Base-by-base conservation (phyloP, 1,140 invertebrate species). In the Zaprionus nigranus region DNA sequence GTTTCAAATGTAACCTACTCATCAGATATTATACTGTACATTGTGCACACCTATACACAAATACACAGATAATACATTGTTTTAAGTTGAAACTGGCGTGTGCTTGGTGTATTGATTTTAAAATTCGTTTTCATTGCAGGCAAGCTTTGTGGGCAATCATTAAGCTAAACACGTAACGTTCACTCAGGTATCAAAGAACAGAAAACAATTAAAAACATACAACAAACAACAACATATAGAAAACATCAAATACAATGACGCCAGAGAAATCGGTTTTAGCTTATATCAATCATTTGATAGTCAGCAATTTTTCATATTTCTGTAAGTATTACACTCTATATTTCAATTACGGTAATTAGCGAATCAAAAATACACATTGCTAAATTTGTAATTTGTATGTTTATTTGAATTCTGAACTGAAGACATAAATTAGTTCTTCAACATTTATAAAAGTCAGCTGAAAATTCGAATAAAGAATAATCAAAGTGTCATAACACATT, bases 231-330 rank as follows among this genome's bases (percentile, higher is more conserved):
- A 65, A 71, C 22, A 67, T 5, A 51, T 11, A 51, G 46, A 66
- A 26, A 68, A 68, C 26, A 79, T 7, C 38, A 71, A 74, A 22
- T 65, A 90, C 73, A 57, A 92, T 92, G 91, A 85, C 91, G 82
- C 91, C 91, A 59, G 91, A 92, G 60, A 92, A 92, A 80, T 92
- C 91, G 56, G 77, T 92, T 73, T 77, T 91, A 82, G 91, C 91
- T 61, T 92, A 92, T 74, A 64, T 91, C 61, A 92, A 92, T 87
- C 91, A 92, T 62, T 83, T 92, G 58, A 91, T 92, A 66, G 82
- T 92, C 84, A 92, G 91, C 82, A 92, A 92, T 73, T 91, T 92
- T 82, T 90, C 91, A 91, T 92, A 92, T 81, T 92, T 92, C 68
- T 87, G 91, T 92, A 87, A 92, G 91, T 92, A 90, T 67, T 40